Evolutionary conservation across 2,797 vertebrate species (phyloP).

Genomic region (Sebastes jordani): DNA sequence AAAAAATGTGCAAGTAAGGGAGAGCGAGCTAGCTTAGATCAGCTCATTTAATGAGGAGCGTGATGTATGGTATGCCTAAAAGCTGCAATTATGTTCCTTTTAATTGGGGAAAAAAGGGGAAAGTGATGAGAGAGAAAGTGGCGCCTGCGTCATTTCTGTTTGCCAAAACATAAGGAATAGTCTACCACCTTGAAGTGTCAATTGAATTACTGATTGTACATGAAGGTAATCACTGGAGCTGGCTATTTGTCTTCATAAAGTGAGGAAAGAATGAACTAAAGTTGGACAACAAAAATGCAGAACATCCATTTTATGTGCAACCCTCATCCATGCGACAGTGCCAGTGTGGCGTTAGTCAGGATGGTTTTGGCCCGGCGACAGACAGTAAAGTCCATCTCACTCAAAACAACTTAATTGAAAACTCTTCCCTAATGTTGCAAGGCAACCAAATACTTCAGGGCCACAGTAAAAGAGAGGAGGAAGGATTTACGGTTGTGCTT

Average conservation of each 20-base stretch:
- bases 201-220: not conserved
- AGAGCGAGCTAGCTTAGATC: slow-evolving; percentile 11
- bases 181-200: not conserved
- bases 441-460: slow-evolving; percentile 60
- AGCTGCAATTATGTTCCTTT: not conserved
- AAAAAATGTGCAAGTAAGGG: slow-evolving; percentile 21
- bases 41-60: not conserved
- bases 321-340: not conserved
- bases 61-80: not conserved
- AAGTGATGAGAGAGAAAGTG: not conserved
- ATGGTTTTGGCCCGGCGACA: slow-evolving; percentile 11
- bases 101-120: not conserved
- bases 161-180: not conserved
- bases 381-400: slow-evolving; percentile 35
- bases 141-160: not conserved
- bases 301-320: not conserved
- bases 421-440: slow-evolving; percentile 66
- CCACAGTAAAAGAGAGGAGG: slow-evolving; percentile 15
- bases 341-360: slow-evolving; percentile 4
- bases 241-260: not conserved
- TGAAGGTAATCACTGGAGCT: not conserved
- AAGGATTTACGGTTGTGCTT: slow-evolving; percentile 65
- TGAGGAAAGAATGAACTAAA: not conserved
- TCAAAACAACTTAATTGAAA: slow-evolving; percentile 66
- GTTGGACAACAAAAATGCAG: not conserved